Evolutionary conservation across 1,140 invertebrate genomes (phyloP), one percentile per base, ranked within the genome.

Genomic region (Zaprionus kolodkinae): DNA sequence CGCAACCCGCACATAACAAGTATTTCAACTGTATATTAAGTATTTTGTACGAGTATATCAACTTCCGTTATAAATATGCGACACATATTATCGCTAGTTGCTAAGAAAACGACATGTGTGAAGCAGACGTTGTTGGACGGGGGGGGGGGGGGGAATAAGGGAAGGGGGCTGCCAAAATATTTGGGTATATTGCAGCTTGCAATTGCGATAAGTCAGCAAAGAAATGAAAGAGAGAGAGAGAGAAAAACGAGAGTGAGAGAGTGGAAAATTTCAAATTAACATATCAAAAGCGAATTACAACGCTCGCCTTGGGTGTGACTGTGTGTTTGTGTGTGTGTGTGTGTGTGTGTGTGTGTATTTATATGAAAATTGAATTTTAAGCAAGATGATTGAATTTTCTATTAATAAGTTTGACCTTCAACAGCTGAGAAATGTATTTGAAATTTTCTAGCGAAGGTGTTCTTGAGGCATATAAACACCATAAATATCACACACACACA

Each of bases 321-420:
- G 36, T 60, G 27, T 48, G 11, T 63, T 7, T 38, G 40, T 60
- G 13, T 61, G 27, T 65, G 45, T 72, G 59, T 75, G 17, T 52
- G n/a, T 71, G 54, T 72, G 50, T 67, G 59, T 75, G 17, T 52
- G n/a, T 71, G 54, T 72, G 50, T 67, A 57, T 83, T 66, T 72
- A 56, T 88, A 89, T 72, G 74, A 89, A 84, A 84, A 87, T 78
- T 78, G 33, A 84, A 85, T 89, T 81, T 89, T 62, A 72, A 64
- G 64, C 65, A 81, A 88, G 84, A 88, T 88, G 84, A 88, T 84
- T 88, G 83, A 88, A 88, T 88, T 88, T 89, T 88, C 84, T 88
- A 88, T 88, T 89, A 84, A 89, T 88, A 88, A 76, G 71, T 76
- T 89, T 89, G 81, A 88, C 84, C 84, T 88, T 88, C 84, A 89